Evolutionary conservation across 2,113 vertebrate species (phyloP).

Genomic region (Cyanistes caeruleus): DNA sequence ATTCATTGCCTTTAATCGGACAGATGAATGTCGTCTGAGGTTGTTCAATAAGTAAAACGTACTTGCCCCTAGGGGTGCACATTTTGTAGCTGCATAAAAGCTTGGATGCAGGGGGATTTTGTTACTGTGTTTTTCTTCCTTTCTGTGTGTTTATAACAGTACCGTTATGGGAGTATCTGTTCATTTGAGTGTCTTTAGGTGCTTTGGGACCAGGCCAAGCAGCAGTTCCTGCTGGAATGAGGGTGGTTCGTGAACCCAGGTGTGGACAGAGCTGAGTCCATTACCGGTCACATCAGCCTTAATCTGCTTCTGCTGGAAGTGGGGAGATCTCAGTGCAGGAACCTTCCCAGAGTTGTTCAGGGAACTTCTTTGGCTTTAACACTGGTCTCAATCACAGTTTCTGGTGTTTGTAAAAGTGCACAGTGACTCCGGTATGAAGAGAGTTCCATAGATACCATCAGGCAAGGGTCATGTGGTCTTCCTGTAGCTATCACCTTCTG

Average conservation of each 20-base stretch:
- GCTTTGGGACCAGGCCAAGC: background rate
- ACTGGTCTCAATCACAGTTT: background rate
- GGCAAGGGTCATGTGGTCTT: background rate
- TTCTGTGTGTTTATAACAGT: background rate
- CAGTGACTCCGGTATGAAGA: background rate
- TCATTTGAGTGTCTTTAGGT: background rate
- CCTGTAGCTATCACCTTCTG: background rate
- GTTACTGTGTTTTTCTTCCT: background rate
- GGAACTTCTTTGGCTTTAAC: background rate
- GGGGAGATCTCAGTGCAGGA: background rate
- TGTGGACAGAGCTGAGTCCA: rapidly evolving
- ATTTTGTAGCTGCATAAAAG: background rate
- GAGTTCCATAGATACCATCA: background rate
- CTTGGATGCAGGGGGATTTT: background rate
- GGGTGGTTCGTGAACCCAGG: rapidly evolving
- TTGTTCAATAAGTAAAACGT: rapidly evolving
- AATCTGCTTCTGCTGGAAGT: background rate
- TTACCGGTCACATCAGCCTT: background rate
- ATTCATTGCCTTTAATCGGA: background rate
- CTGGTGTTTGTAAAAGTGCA: background rate
- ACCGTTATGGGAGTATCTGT: background rate
- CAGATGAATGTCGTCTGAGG: background rate
- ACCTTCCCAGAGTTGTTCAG: rapidly evolving
- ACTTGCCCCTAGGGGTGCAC: rapidly evolving
- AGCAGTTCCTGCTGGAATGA: background rate